A percentile compares a stretch with the other conserved stretches of the same genome.
Conservation (phyloP, 1,140 invertebrate species). For the Pseudomyrmex gracilis region DNA sequence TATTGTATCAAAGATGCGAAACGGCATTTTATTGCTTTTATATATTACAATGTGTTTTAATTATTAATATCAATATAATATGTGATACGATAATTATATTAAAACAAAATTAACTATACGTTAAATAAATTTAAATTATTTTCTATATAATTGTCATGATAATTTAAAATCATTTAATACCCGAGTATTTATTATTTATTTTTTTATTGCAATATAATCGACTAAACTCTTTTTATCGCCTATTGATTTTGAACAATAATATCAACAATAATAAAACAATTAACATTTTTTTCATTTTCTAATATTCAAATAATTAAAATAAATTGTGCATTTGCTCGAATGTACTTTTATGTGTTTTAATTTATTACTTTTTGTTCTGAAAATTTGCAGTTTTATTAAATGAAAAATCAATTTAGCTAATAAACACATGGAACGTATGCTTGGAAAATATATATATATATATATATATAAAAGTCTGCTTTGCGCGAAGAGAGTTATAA, state of each 20-base stretch:
- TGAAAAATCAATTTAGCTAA: slow-evolving; percentile 35
- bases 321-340: background rate
- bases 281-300: background rate
- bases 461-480: slow-evolving; percentile 22
- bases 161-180: slow-evolving; percentile 10
- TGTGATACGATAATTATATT: too few species aligned
- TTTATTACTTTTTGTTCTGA: slow-evolving; percentile 11
- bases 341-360: background rate
- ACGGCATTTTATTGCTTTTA: too few species aligned
- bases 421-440: slow-evolving; percentile 20
- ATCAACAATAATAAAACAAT: slow-evolving; percentile 26
- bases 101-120: too few species aligned
- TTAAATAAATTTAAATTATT: background rate
- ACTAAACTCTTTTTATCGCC: background rate
- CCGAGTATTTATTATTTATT: background rate
- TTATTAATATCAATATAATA: too few species aligned
- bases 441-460: slow-evolving; percentile 15
- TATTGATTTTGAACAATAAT: background rate
- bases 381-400: slow-evolving; percentile 24
- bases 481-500: slow-evolving; percentile 21
- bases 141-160: background rate
- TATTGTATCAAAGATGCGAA: too few species aligned
- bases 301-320: background rate
- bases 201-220: background rate
- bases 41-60: too few species aligned